phyloP scores from a whole-genome alignment of 2,888 invertebrate genomes.

The Sinelater perroti region DNA sequence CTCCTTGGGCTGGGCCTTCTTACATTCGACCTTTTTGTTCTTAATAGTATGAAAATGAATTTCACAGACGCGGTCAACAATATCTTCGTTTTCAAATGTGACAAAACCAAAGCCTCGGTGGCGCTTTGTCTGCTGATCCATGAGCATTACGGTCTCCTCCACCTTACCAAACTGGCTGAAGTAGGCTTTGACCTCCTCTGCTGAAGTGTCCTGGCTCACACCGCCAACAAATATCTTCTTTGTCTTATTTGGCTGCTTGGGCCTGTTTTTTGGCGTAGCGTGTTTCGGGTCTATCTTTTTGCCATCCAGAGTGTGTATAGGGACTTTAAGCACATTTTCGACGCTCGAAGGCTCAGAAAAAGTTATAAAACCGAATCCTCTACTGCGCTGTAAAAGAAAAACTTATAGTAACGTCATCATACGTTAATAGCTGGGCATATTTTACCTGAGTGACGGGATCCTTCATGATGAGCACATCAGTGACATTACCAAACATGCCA shows the following conservation, averaged over 20 bases:
- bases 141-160: slow-evolving; percentile 91
- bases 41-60: slow-evolving; percentile 93
- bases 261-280: slow-evolving; percentile 90
- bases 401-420: neutral
- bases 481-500: slow-evolving; percentile 90
- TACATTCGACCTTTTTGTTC: slow-evolving; percentile 90
- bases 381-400: slow-evolving; percentile 78
- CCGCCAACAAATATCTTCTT: slow-evolving; percentile 94
- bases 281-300: slow-evolving; percentile 95
- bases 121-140: slow-evolving; percentile 93
- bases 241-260: slow-evolving; percentile 84
- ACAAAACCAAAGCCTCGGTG: slow-evolving; percentile 93
- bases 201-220: slow-evolving; percentile 90
- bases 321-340: slow-evolving; percentile 89
- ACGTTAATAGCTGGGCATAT: neutral
- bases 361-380: slow-evolving; percentile 94
- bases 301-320: slow-evolving; percentile 89
- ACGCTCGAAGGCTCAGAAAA: slow-evolving; percentile 91
- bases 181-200: slow-evolving; percentile 89
- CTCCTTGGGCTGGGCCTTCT: slow-evolving; percentile 91
- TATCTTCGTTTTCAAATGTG: slow-evolving; percentile 90
- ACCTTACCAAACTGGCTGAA: slow-evolving; percentile 91
- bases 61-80: slow-evolving; percentile 91
- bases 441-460: slow-evolving; percentile 94
- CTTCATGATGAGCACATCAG: slow-evolving; percentile 93